Base-by-base conservation (phyloP, 92 coral and sea anemone species). In the Desmophyllum pertusum region DNA sequence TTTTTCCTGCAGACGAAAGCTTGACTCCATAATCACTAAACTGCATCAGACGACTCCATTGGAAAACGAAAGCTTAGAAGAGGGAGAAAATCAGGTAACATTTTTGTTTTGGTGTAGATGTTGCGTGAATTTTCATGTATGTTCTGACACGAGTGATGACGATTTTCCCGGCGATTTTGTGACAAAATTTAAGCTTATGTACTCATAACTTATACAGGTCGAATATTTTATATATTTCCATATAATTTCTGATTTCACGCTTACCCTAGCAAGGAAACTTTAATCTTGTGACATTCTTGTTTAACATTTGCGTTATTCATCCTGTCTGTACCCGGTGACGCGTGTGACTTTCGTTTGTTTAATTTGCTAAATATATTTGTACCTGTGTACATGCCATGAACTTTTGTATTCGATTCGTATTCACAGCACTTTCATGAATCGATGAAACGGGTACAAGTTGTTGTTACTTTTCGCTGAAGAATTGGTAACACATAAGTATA, bases 1-100 rank as follows among this genome's bases (percentile, higher is more conserved):
- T 48, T 89, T 65, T 30, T 81, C 38, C 51, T 75, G 37, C 77
- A 88, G 95, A 79, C 90, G 86, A 81, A 94, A 94, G 82, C 93
- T 94, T 68, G 98, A 92, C 81, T 87, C 91, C 51, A 92, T 94
- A 21, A 94, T 94, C 35, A 89, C 91, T 29, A 94, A 94, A 75
- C 93, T 94, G 17, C 88, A 85, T 52, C 55, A 75, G 62, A 51
- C 79, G 42, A 76, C 81, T 14, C 89, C 94, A 0, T 46, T 23
- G 39, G 92, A 82, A 81, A 90, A 76, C 14, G 52, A 38, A 55
- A 75, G 57, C 62, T n/a, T 37, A 35, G 74, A 41, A 53, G 70
- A 80, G 38, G 87, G 67, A 79, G 69, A 55, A 36, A 53, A 61
- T 19, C 80, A 74, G 85, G 94, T 91, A 87, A 83, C 73, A 38